These are phyloP conservation scores for Mobula birostris DNA, from an alignment of 2,113 vertebrate species.

Conservation along the genomic window DNA sequence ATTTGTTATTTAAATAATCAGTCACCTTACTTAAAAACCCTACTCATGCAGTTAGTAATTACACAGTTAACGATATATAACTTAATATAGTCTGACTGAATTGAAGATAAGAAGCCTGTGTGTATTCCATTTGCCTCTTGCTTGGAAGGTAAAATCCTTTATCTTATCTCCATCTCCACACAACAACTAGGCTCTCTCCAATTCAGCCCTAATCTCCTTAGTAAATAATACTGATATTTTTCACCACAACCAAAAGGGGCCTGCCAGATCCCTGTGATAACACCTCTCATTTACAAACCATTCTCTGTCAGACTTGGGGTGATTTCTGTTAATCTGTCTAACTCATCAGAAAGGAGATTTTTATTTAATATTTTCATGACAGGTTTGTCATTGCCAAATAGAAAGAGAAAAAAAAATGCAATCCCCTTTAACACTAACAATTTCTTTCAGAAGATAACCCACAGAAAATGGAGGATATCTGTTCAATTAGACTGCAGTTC, in stretches of 20 bases:
- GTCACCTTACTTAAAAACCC: slow-evolving; percentile 68
- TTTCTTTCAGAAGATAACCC: slow-evolving; percentile 34
- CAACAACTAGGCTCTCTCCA: slow-evolving; percentile 96
- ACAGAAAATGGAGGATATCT: slow-evolving; percentile 11
- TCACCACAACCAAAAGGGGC: slow-evolving; percentile 74
- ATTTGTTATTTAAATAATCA: slow-evolving; percentile 33
- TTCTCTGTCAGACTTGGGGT: slow-evolving; percentile 69
- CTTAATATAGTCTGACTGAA: slow-evolving; percentile 78
- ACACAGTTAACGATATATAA: slow-evolving; percentile 73
- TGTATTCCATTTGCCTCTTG: slow-evolving; percentile 61
- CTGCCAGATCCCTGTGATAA: slow-evolving; percentile 74
- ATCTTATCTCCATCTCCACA: slow-evolving; percentile 98
- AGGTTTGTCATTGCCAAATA: slow-evolving; percentile 33
- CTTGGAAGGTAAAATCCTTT: slow-evolving; percentile 73
- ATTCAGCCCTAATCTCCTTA: slow-evolving; percentile 95
- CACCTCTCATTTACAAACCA: slow-evolving; percentile 78
- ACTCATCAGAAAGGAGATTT: slow-evolving; percentile 60
- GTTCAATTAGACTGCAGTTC: neutral
- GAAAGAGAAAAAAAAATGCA: slow-evolving; percentile 29
- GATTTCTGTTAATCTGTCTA: slow-evolving; percentile 73
- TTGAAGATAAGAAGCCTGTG: slow-evolving; percentile 76
- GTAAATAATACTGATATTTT: slow-evolving; percentile 99
- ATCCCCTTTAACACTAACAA: slow-evolving; percentile 24
- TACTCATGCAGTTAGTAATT: slow-evolving; percentile 88
- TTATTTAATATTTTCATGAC: slow-evolving; percentile 20